Evolutionary conservation across 2,888 invertebrate species (phyloP), one percentile per base, ranked within the genome.

Genomic region (Colletes collaris): DNA sequence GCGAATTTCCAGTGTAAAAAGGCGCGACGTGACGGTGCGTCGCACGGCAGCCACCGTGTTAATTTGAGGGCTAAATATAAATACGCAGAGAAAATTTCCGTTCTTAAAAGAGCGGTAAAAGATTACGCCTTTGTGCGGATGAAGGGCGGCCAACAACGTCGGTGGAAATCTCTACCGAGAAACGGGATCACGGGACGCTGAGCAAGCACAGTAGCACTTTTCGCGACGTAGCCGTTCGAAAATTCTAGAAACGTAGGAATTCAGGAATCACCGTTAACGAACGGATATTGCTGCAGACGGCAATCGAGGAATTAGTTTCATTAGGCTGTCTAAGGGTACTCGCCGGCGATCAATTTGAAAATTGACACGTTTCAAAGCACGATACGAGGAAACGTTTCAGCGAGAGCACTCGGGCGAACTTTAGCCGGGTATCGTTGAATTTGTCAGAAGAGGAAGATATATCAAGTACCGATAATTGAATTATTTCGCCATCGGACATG

Each of bases 271-370:
- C 68, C 80, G 87, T 79, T 86, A 87, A 86, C 87, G 86, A 86
- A 79, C 79, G 82, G 85, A 86, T 86, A 86, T 86, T 87, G 82
- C 86, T 74, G 81, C 81, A 78, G 76, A 59, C 81, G 81, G 87
- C 81, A 87, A 86, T 86, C 85, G 85, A 81, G 83, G 80, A 87
- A 83, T 86, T 86, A 86, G 83, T 86, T 86, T 83, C 81, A 83
- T 86, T 87, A 75, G 59, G 60, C 70, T 71, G 85, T 70, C 78
- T 80, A 85, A 84, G 85, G 72, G 81, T 58, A 83, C 85, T 86
- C 70, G 66, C 63, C 81, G 60, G 53, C 49, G 83, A 87, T 83
- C 79, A 70, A 76, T 85, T 76, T 81, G 82, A 82, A 85, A 85
- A 80, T 78, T 86, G 85, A 87, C 85, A 85, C 83, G 80, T 82